These are phyloP conservation scores for Zaprionus lineosus DNA, from an alignment of 2,888 invertebrate genomes.

Conservation along the genomic window DNA sequence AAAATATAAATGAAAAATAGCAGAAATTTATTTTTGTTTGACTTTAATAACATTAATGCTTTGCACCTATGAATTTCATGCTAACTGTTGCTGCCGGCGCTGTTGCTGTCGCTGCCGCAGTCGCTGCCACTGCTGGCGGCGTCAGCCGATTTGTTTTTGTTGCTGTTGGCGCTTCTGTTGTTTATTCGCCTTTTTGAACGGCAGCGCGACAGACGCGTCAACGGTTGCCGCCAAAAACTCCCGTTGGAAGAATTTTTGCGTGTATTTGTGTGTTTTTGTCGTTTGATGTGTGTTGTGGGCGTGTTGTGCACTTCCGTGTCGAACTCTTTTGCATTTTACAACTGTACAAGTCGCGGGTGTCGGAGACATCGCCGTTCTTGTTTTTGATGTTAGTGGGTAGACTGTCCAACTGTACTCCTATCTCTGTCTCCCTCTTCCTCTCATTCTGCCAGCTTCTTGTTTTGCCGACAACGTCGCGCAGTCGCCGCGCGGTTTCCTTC, in stretches of 20 bases:
- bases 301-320: constrained; percentile 56
- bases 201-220: constrained; percentile 63
- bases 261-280: constrained; percentile 2
- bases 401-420: neutral
- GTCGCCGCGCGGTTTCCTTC: constrained; percentile 48
- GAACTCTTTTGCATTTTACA: constrained; percentile 70
- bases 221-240: constrained; percentile 36
- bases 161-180: constrained; percentile 36
- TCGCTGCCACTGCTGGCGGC: constrained; percentile 21
- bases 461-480: constrained; percentile 52
- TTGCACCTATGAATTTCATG: constrained; percentile 1
- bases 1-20: neutral
- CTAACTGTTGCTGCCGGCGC: constrained; percentile 39
- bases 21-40: neutral
- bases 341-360: constrained; percentile 14
- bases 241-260: constrained; percentile 16
- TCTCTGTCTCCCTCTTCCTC: neutral
- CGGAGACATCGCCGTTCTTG: neutral
- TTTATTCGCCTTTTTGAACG: constrained; percentile 54
- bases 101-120: constrained; percentile 11
- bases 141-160: constrained; percentile 41
- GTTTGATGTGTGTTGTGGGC: constrained; percentile 42
- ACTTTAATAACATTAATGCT: too few species aligned
- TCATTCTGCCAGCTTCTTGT: constrained; percentile 5
- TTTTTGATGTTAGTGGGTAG: too few species aligned